Base-by-base conservation (phyloP, 2,113 vertebrate species). In the Morone saxatilis region DNA sequence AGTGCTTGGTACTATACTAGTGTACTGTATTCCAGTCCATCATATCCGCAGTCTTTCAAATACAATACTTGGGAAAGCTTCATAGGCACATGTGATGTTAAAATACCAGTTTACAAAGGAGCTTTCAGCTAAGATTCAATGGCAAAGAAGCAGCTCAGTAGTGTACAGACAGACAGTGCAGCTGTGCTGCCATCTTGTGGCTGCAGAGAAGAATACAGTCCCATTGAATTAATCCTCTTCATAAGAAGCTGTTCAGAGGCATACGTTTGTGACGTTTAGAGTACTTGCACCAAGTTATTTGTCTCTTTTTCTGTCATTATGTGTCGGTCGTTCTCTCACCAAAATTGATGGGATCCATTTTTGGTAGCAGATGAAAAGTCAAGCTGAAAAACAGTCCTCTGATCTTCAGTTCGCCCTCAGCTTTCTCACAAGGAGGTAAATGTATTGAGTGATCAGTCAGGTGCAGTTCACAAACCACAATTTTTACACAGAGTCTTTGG, bases 151-250 rank as follows among this genome's bases (percentile, higher is more conserved):
- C 56, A 25, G n/a, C 4, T 41, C 16, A 5, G 6, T 0, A 1
- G 3, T 6, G 10, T 25, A 1, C 19, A 78, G 38, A 53, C 2
- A 41, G 48, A 25, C 12, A 47, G 41, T 78, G 67, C 7, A 22
- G 65, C 5, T 83, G 11, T 78, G 51, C n/a, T 9, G 47, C 89
- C 93, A 91, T 71, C 92, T 79, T 51, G 88, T 91, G 93, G 90
- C 61, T 48, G 11, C 2, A 78, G 0, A 81, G 66, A 43, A 69
- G 14, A 89, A 57, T 36, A n/a, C 53, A 73, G 9, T 6, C 4
- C 3, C 5, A 4, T 6, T 20, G 8, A 51, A 22, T 7, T 12
- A 4, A 45, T 45, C n/a, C 4, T 59, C 7, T 5, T 51, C 4
- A 19, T 8, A n/a, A 38, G 8, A 38, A 19, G 19, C 17, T 41